phyloP scores from a whole-genome alignment of 2,113 vertebrate species.

The Scatophagus argus region DNA sequence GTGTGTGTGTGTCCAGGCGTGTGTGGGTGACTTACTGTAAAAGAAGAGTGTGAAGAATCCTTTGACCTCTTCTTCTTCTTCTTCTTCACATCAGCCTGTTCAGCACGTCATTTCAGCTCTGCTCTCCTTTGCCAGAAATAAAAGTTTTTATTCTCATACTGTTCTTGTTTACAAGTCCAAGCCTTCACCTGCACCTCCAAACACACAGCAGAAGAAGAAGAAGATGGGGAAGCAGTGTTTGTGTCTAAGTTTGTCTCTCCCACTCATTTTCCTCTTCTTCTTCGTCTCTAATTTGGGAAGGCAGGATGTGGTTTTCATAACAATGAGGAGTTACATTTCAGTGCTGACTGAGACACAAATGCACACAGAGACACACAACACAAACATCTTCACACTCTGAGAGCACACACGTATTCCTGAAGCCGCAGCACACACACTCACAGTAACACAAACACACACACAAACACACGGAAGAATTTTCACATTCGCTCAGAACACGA shows the following conservation, averaged over 20 bases:
- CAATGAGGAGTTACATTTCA: constrained; percentile 33
- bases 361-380: background rate
- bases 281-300: constrained; percentile 46
- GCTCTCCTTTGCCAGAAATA: too few relatives aligned
- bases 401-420: too few relatives aligned
- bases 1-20: constrained; percentile 12
- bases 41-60: too few relatives aligned
- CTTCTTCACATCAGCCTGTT: too few relatives aligned
- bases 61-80: background rate
- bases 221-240: background rate
- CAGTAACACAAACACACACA: background rate
- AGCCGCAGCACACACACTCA: background rate
- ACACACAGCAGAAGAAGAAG: background rate
- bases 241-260: constrained; percentile 30
- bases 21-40: too few relatives aligned
- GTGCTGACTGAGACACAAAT: constrained; percentile 10
- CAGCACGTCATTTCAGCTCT: too few relatives aligned
- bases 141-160: too few relatives aligned
- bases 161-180: background rate
- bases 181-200: background rate
- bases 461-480: background rate
- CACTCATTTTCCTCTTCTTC: constrained; percentile 26
- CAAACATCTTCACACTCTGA: background rate
- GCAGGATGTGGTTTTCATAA: constrained; percentile 53
- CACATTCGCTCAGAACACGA: background rate